These are phyloP conservation scores for Hiodon alosoides DNA, from an alignment of 2,113 vertebrate genomes.

Conservation along the genomic window DNA sequence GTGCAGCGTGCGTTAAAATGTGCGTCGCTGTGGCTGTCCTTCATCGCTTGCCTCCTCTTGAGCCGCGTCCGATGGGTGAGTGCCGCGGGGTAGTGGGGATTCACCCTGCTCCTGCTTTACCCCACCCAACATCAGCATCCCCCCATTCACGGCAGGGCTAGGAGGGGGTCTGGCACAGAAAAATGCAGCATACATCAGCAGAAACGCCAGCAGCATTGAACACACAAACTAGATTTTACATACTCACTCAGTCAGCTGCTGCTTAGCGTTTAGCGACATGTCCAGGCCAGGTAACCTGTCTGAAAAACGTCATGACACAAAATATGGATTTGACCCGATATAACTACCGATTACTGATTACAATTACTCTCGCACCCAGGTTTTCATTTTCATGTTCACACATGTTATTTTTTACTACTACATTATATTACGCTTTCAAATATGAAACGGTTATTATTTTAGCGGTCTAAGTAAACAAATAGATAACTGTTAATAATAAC, in stretches of 20 bases:
- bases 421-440: no score
- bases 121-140: constrained; percentile 54
- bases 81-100: constrained; percentile 46
- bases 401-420: no score
- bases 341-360: no score
- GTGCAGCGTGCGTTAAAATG: background rate
- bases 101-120: constrained; percentile 70
- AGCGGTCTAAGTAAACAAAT: no score
- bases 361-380: no score
- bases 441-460: no score
- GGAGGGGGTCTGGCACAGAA: constrained; percentile 4
- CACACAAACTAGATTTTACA: background rate
- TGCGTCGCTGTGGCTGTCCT: background rate
- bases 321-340: background rate
- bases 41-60: constrained; percentile 57
- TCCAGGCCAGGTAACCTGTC: constrained; percentile 4
- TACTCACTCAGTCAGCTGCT: constrained; percentile 28
- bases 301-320: constrained; percentile 16
- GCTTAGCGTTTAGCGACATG: constrained; percentile 29
- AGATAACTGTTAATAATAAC: no score
- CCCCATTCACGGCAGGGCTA: constrained; percentile 8
- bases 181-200: background rate
- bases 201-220: background rate
- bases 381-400: no score
- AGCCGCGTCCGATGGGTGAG: constrained; percentile 52